These are phyloP conservation scores for Edolisoma coerulescens DNA, from an alignment of 2,113 vertebrate genomes.

Conservation along the genomic window DNA sequence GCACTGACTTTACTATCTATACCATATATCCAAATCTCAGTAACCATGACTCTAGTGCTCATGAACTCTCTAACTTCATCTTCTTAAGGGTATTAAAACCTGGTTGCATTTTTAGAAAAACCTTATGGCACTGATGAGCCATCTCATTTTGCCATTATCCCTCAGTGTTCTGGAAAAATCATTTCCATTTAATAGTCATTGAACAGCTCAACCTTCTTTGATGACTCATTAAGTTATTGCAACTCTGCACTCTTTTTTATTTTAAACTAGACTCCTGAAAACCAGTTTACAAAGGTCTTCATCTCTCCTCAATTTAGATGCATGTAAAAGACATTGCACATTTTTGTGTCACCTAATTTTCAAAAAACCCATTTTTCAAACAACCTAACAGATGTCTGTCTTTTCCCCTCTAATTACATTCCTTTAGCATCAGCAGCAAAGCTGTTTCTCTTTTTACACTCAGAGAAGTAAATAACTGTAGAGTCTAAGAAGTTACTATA, in stretches of 20 bases:
- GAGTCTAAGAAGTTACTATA: neutral
- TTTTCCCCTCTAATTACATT: neutral
- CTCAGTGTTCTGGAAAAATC: neutral
- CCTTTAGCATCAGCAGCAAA: neutral
- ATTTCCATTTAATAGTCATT: neutral
- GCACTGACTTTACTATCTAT: neutral
- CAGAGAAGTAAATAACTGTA: neutral
- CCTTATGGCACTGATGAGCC: neutral
- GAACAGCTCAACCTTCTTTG: neutral
- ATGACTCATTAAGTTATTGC: neutral
- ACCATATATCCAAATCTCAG: neutral
- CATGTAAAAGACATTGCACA: neutral
- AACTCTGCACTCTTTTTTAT: neutral
- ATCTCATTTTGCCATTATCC: neutral
- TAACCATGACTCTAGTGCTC: neutral
- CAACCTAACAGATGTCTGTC: neutral
- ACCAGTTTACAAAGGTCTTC: neutral
- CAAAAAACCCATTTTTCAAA: neutral
- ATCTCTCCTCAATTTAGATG: neutral
- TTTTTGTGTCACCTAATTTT: neutral
- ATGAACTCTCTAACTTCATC: neutral
- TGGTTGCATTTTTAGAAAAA: neutral
- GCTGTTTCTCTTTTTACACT: neutral
- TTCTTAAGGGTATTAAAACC: neutral
- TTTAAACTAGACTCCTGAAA: neutral